Conservation (phyloP, 1,140 invertebrate species). For the Trialeurodes vaporariorum region DNA sequence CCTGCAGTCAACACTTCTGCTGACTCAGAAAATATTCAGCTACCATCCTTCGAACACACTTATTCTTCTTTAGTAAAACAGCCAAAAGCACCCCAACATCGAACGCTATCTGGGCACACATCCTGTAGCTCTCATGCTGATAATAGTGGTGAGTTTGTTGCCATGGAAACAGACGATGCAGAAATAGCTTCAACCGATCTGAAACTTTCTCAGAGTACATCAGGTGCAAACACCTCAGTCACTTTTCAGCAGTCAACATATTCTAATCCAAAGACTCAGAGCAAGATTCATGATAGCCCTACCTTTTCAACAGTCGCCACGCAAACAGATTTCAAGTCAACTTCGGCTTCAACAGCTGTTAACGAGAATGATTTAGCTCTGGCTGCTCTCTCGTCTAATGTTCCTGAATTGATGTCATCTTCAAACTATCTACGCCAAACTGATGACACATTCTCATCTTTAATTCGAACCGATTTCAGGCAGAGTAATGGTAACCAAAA, state of each 20-base stretch:
- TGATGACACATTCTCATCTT: not conserved
- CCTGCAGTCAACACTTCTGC: not conserved
- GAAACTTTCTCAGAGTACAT: no score
- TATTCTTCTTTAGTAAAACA: conserved; percentile 12
- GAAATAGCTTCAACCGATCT: no score
- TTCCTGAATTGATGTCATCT: not conserved
- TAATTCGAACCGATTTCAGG: not conserved
- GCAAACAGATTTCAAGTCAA: conserved; percentile 2
- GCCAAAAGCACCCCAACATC: not conserved
- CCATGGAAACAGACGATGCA: no score
- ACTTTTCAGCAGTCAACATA: no score
- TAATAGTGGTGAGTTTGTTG: no score
- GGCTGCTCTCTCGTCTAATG: not conserved
- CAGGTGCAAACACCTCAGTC: no score
- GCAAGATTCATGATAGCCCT: no score
- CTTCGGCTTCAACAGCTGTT: not conserved
- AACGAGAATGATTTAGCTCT: not conserved
- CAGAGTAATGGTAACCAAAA: not conserved
- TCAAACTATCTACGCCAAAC: not conserved
- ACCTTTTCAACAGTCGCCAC: conserved; percentile 28
- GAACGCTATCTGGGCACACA: no score
- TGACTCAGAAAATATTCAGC: conserved; percentile 10
- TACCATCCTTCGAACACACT: conserved; percentile 20
- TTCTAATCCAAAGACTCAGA: no score
- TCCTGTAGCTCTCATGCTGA: no score